Evolutionary conservation across 2,113 vertebrate genomes (phyloP), one percentile per base, ranked within the genome.

Genomic region (Zeus faber): DNA sequence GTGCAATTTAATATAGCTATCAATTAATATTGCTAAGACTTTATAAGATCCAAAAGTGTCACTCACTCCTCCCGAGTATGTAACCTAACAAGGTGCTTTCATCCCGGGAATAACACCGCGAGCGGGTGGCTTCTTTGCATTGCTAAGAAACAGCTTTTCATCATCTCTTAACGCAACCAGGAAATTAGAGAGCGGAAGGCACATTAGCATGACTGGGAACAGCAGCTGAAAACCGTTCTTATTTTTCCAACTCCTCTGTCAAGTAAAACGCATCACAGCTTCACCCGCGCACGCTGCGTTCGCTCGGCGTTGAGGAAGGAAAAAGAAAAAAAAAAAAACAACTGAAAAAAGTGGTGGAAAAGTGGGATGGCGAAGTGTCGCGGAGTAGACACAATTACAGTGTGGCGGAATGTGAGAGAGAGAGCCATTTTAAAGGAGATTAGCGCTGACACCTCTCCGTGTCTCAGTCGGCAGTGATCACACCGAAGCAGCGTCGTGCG

Each of bases 371-470:
- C 60, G 13, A 62, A 73, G 69, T 76, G 69, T 76, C 70, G 56
- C 60, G 22, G 50, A 75, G 74, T 45, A 70, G 79, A 82, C 75
- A 76, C 79, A 81, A 84, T 86, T 82, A 86, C 79, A 56, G 68
- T 25, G 83, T 3, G 10, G 66, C 52, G 71, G 77, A 78, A 78
- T 58, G 44, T 73, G 81, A 72, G 72, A 86, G 84, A 84, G 78
- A 78, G 81, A 83, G 70, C 54, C 84, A 81, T 86, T 84, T 86
- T 74, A 84, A 81, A 86, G 77, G 72, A 86, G 82, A 86, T 86
- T 86, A 86, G 82, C 68, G 78, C 72, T 75, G 82, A 83, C 82
- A 83, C 74, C 65, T 79, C 79, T 61, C 79, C 56, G 83, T 72
- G 81, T 81, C 77, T 82, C 77, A 52, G 79, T 76, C 54, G 70